These are phyloP conservation scores for Caradrina kadenii DNA, from an alignment of 2,888 invertebrate species.

Conservation along the genomic window DNA sequence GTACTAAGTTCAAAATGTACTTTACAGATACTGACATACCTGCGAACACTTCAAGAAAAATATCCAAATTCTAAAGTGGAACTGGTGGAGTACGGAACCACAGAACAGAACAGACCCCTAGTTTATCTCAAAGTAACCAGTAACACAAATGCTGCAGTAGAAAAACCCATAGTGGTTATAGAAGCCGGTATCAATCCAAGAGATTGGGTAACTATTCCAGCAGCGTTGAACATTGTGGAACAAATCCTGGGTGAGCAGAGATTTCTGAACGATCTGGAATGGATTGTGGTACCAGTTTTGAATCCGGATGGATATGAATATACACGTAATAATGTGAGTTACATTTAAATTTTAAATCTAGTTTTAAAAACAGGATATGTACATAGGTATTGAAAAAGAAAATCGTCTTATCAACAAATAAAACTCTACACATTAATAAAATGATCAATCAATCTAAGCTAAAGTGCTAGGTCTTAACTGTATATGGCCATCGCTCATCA, in stretches of 20 bases:
- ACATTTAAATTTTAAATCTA: no score
- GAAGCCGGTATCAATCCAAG: slow-evolving; percentile 92
- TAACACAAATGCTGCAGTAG: slow-evolving; percentile 64
- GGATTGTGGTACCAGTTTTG: slow-evolving; percentile 92
- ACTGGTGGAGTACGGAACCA: slow-evolving; percentile 73
- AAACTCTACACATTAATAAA: no score
- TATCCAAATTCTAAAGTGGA: slow-evolving; percentile 69
- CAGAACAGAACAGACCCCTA: slow-evolving; percentile 75
- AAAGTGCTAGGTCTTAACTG: no score
- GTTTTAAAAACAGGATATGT: no score
- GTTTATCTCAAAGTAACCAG: slow-evolving; percentile 87
- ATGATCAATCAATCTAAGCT: no score
- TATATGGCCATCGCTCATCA: no score
- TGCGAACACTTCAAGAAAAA: slow-evolving; percentile 66
- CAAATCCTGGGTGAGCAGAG: slow-evolving; percentile 88
- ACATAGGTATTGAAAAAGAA: no score
- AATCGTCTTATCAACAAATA: no score
- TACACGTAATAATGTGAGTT: slow-evolving; percentile 89
- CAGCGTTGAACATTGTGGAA: slow-evolving; percentile 91
- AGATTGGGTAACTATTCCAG: slow-evolving; percentile 93
- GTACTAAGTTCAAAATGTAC: background rate
- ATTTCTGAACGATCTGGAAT: slow-evolving; percentile 90
- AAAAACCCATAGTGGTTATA: slow-evolving; percentile 89
- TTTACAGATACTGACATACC: slow-evolving; percentile 77
- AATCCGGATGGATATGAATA: slow-evolving; percentile 95